A percentile compares a stretch with the other conserved stretches of the same genome.
phyloP scores from a whole-genome alignment of 35 echinoderm and acorn worm genomes.

The Patiria miniata region DNA sequence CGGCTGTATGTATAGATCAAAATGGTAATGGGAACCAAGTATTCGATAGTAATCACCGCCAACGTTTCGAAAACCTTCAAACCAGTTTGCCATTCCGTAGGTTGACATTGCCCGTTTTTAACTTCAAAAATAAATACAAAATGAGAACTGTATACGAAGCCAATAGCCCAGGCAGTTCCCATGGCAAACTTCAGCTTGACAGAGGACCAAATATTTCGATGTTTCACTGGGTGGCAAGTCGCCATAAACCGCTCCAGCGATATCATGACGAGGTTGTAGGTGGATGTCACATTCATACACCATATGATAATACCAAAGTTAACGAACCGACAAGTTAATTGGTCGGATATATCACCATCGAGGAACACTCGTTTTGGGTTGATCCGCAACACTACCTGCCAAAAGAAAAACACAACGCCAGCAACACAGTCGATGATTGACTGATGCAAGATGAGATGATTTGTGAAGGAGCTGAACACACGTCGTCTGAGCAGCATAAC shows the following conservation, averaged over 20 bases:
- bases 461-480: neutral
- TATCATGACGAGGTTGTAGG: neutral
- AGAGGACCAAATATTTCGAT: neutral
- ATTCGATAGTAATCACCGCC: neutral
- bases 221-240: slow-evolving; percentile 1
- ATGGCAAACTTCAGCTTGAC: neutral
- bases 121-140: neutral
- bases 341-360: neutral
- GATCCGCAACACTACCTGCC: neutral
- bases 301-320: neutral
- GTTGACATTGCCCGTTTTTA: no score
- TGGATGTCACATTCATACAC: neutral
- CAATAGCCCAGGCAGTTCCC: neutral
- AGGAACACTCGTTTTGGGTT: neutral
- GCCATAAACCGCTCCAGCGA: neutral
- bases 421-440: neutral
- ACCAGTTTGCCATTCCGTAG: no score
- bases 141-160: neutral
- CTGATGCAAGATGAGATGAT: slow-evolving; percentile 2
- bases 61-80: no score
- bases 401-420: neutral
- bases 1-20: neutral
- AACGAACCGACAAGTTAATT: neutral
- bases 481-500: neutral
- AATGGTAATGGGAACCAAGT: neutral